Evolutionary conservation across 2,888 invertebrate genomes (phyloP), one percentile per base, ranked within the genome.

Genomic region (Drosophila helvetica): DNA sequence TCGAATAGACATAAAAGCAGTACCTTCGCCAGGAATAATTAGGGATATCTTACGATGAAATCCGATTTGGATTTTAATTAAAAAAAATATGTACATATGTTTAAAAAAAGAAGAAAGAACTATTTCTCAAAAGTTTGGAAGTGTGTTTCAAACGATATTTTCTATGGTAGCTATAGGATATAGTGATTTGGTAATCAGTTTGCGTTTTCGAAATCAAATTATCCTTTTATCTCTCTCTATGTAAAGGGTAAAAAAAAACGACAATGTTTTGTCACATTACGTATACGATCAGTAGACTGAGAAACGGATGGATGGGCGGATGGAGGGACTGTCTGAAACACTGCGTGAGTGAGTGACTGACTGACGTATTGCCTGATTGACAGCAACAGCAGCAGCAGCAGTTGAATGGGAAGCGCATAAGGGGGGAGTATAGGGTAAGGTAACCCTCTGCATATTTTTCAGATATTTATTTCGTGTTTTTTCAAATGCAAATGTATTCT

Each of bases 351-450:
- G 73, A 84, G 65, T 86, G 88, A 86, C 45, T 73, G 85, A 89
- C 76, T 85, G 85, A 85, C 89, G 70, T 78, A 86, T 88, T 87
- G 86, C 59, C 88, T 87, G 89, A 86, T 89, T 86, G 85, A 86
- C 85, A 86, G 86, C 86, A 86, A 83, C 86, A 72, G 66, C 88
- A 79, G 66, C 88, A 79, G 62, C 75, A 54, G 75, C 27, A 50
- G 47, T 18, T 46, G 46, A 43, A 33, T 47, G 42, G 30, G 52
- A 17, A 33, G 38, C 18, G 17, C 54, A 18, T 25, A 12, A 46
- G 17, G 17, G 12, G 33, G 22, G 53, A 18, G 19, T 42, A 30
- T 10, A 27, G 47, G 22, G 53, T 48, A 42, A 51, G 52, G 64
- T 42, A 64, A 46, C 45, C 55, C 77, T 74, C 84, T 77, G 81